Conservation (phyloP, 1,140 invertebrate genomes). For the Achatina immaculata region DNA sequence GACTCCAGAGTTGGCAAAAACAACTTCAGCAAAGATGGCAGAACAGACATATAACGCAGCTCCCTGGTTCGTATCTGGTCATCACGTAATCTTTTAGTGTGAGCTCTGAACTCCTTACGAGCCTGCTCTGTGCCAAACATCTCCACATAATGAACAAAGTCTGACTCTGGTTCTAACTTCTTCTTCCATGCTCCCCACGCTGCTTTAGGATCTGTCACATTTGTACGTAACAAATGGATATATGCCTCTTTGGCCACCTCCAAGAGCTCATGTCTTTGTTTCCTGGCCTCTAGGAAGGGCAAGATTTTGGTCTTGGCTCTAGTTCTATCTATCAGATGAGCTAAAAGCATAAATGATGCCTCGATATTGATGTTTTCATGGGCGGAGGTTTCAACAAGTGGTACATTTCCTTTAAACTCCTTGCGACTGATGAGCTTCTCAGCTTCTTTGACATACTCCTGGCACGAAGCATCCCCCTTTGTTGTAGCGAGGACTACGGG, state of each 20-base stretch:
- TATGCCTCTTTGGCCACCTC: conserved; percentile 75
- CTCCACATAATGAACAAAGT: conserved; percentile 92
- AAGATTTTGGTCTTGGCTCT: conserved; percentile 79
- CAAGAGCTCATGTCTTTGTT: conserved; percentile 85
- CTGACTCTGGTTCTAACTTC: conserved; percentile 87
- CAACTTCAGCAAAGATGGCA: conserved; percentile 85
- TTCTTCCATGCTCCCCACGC: conserved; percentile 89
- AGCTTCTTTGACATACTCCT: conserved; percentile 88
- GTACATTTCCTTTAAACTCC: conserved; percentile 90
- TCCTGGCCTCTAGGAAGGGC: conserved; percentile 88
- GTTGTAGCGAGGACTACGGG: conserved; percentile 95
- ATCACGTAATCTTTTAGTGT: conserved; percentile 88
- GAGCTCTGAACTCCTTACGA: conserved; percentile 83
- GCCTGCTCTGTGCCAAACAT: conserved; percentile 90
- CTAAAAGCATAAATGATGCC: conserved; percentile 90
- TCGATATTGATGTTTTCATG: conserved; percentile 98
- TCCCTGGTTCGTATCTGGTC: conserved; percentile 86
- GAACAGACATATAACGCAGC: conserved; percentile 83
- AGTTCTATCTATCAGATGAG: conserved; percentile 89
- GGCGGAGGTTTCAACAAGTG: conserved; percentile 93
- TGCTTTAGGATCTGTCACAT: conserved; percentile 83
- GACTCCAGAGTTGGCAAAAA: conserved; percentile 85
- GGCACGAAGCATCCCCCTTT: conserved; percentile 95
- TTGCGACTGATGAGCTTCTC: conserved; percentile 90
- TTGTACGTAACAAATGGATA: conserved; percentile 56